These are phyloP conservation scores for Thalpophila matura DNA, from an alignment of 2,888 invertebrate genomes.

Conservation along the genomic window DNA sequence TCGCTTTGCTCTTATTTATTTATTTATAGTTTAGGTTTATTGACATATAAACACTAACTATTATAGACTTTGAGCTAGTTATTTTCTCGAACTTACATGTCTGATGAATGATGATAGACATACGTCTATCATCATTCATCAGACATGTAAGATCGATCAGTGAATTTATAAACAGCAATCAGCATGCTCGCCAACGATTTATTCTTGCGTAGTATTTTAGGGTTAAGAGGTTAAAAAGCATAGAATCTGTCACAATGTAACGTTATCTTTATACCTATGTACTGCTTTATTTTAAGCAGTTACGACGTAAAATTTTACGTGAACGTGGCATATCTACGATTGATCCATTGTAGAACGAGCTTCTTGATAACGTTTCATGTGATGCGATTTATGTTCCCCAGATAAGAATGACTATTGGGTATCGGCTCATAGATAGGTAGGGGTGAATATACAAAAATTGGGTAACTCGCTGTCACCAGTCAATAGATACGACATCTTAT, in stretches of 20 bases:
- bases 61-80: too few species aligned
- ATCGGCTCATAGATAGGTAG: constrained; percentile 29
- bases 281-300: constrained; percentile 27
- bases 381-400: constrained; percentile 70
- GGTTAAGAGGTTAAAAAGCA: constrained; percentile 57
- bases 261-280: constrained; percentile 31
- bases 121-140: background rate
- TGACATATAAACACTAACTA: too few species aligned
- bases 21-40: too few species aligned
- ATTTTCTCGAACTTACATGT: constrained; percentile 11
- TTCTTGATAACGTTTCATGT: constrained; percentile 64
- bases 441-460: too few species aligned
- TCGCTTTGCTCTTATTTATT: too few species aligned
- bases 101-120: constrained; percentile 20
- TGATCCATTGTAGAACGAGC: constrained; percentile 55
- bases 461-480: too few species aligned
- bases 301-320: constrained; percentile 23
- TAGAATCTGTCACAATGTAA: constrained; percentile 30
- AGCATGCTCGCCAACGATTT: constrained; percentile 12
- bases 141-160: too few species aligned
- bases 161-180: constrained; percentile 45
- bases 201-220: constrained; percentile 35
- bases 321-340: constrained; percentile 43
- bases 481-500: too few species aligned
- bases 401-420: constrained; percentile 62